These are phyloP conservation scores for Podilymbus podiceps DNA, from an alignment of 2,113 vertebrate genomes.

Conservation along the genomic window DNA sequence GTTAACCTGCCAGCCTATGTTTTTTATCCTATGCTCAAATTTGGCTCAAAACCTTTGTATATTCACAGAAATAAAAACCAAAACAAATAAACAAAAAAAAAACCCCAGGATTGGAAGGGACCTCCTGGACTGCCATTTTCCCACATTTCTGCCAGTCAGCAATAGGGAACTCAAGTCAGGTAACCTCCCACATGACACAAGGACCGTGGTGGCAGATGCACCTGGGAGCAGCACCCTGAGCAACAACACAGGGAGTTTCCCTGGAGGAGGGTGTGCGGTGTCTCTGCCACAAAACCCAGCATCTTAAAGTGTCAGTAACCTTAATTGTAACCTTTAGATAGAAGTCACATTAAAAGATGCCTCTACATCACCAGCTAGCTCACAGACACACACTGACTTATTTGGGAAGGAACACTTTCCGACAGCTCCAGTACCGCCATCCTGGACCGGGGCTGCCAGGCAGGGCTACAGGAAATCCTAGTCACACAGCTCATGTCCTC, in stretches of 20 bases:
- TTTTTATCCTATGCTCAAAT: background rate
- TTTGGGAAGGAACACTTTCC: background rate
- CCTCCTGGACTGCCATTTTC: background rate
- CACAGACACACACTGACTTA: background rate
- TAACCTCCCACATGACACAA: fast-evolving
- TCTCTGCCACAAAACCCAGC: background rate
- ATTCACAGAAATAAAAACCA: background rate
- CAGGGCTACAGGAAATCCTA: background rate
- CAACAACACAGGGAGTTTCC: fast-evolving
- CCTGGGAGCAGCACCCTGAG: background rate
- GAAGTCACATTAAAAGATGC: background rate
- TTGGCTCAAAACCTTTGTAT: background rate
- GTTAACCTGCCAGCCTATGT: background rate
- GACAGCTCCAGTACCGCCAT: background rate
- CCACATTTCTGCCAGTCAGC: fast-evolving
- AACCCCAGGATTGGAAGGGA: background rate
- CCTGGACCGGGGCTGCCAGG: too few species aligned
- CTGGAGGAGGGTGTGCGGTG: fast-evolving
- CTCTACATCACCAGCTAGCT: background rate
- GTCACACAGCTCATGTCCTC: background rate
- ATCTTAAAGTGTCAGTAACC: background rate
- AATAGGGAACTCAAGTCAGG: background rate
- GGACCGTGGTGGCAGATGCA: fast-evolving
- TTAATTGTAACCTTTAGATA: background rate
- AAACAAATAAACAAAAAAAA: background rate